Evolutionary conservation across 1,140 invertebrate genomes (phyloP), one percentile per base, ranked within the genome.

Genomic region (Trypoxylus dichotomus): DNA sequence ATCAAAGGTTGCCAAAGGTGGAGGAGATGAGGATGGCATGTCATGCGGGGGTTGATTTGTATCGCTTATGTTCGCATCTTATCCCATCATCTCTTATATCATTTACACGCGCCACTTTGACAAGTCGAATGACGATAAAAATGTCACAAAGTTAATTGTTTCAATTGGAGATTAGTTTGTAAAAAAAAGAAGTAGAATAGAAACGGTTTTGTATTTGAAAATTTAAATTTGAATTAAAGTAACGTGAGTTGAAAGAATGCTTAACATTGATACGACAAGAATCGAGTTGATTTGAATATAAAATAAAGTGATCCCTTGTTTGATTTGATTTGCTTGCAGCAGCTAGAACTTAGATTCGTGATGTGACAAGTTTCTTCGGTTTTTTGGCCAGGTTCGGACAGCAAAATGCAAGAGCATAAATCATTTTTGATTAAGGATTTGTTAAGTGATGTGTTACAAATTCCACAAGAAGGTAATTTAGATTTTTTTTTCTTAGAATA

Each of bases 381-480:
- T 25, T 63, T 63, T 2, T 37, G 63, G 19, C 5, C 13, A 27
- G 3, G 19, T 32, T 73, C 37, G 29, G 24, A 71, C 54, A 15
- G 25, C 63, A 42, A 54, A 68, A 89, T 89, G 87, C 91, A 92
- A 84, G 92, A 94, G 85, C 91, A 93, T 79, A 94, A 94, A 83
- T 94, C 93, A 1, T 94, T 94, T 85, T 85, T 94, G 15, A 94
- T 94, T 78, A 90, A 91, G 80, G 93, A 94, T 85, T 89, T 94
- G 19, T 87, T 94, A 15, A 92, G 93, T 1, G 93, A 94, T 82
- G 91, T 94, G 71, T 86, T 94, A 88, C 43, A 84, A 85, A 72
- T 86, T 84, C 83, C 87, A 84, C 76, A 74, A 25, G 76, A 77
- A 77, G 41, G 43, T 43, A 73, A 78, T 37, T 8, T 37, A 37